These are phyloP conservation scores for Chloroceryle amazona DNA, from an alignment of 2,797 vertebrate species.

Conservation along the genomic window DNA sequence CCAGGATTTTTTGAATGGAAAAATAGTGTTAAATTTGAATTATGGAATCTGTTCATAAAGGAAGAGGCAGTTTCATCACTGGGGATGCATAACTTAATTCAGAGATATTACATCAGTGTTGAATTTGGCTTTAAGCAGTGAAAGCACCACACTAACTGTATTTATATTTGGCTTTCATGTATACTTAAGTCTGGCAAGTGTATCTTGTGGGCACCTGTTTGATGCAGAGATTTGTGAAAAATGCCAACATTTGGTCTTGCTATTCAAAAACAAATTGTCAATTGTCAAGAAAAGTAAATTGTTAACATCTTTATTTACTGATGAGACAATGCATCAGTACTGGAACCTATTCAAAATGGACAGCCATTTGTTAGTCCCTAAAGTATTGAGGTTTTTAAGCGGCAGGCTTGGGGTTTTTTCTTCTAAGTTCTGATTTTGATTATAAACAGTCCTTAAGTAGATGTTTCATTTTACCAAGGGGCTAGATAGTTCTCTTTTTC, in stretches of 20 bases:
- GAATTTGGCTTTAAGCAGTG: slow-evolving; percentile 46
- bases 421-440: neutral
- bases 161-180: slow-evolving; percentile 74
- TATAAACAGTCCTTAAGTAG: neutral
- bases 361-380: slow-evolving; percentile 57
- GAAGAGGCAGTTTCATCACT: neutral
- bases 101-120: slow-evolving; percentile 1
- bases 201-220: slow-evolving; percentile 76
- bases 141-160: slow-evolving; percentile 17
- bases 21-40: neutral
- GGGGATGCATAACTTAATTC: slow-evolving; percentile 1
- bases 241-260: slow-evolving; percentile 76
- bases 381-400: neutral
- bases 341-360: slow-evolving; percentile 75
- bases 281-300: slow-evolving; percentile 78
- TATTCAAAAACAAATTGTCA: slow-evolving; percentile 78
- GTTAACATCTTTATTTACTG: slow-evolving; percentile 80
- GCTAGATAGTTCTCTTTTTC: neutral
- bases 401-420: neutral
- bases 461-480: neutral
- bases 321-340: slow-evolving; percentile 36
- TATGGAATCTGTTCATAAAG: neutral
- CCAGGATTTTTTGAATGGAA: neutral
- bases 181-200: slow-evolving; percentile 73
- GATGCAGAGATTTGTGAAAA: slow-evolving; percentile 65